Evolutionary conservation across 1,140 invertebrate species (phyloP).

Genomic region (Drosophila pseudoobscura): DNA sequence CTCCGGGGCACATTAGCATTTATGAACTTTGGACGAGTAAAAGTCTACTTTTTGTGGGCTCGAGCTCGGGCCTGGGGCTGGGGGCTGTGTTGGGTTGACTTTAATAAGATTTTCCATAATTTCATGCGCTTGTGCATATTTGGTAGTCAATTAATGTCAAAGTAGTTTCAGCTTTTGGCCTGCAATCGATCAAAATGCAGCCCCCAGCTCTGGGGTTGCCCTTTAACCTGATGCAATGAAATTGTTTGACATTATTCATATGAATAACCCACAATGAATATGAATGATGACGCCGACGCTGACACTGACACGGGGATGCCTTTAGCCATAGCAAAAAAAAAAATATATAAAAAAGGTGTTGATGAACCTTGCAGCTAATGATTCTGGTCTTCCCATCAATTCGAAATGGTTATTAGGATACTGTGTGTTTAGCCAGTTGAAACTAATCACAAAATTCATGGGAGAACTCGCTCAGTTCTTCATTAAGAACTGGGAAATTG

Average conservation of each 20-base stretch:
- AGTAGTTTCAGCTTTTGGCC: constrained; percentile 51
- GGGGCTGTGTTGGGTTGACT: constrained; percentile 51
- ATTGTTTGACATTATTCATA: constrained; percentile 60
- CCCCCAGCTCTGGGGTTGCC: background rate
- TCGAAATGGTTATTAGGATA: constrained; percentile 45
- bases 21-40: constrained; percentile 63
- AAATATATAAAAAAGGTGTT: constrained; percentile 39
- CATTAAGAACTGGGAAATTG: constrained; percentile 24
- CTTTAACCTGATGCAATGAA: constrained; percentile 47
- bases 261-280: constrained; percentile 46
- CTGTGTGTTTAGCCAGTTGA: constrained; percentile 14
- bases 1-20: constrained; percentile 71
- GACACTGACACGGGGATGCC: no score
- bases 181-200: constrained; percentile 78
- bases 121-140: constrained; percentile 81
- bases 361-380: constrained; percentile 55
- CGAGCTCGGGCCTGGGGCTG: background rate
- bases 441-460: constrained; percentile 65
- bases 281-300: constrained; percentile 59
- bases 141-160: constrained; percentile 81
- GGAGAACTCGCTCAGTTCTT: constrained; percentile 25
- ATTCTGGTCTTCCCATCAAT: constrained; percentile 54
- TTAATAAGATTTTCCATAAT: constrained; percentile 80
- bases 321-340: constrained; percentile 4
- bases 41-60: no score